Evolutionary conservation across 2,888 invertebrate genomes (phyloP).

Genomic region (Cordilura impudica): DNA sequence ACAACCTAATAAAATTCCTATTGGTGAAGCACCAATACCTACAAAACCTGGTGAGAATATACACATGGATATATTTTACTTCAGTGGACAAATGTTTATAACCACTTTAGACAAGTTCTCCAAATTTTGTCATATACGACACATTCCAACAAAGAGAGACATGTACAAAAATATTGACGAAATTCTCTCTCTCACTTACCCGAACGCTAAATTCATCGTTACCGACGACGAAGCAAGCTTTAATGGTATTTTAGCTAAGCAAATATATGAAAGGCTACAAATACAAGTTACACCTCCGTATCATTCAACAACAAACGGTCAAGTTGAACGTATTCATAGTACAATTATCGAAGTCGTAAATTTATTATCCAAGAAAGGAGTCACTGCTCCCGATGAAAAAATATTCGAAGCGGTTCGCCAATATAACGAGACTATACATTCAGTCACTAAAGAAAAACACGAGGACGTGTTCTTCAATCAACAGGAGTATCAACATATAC

Average conservation of each 20-base stretch:
- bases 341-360: slow-evolving; percentile 12
- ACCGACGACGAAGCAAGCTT: slow-evolving; percentile 4
- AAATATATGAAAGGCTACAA: no score
- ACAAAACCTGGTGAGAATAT: slow-evolving; percentile 22
- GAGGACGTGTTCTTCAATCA: no score
- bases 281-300: slow-evolving; percentile 11
- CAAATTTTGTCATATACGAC: background rate
- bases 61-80: slow-evolving; percentile 10
- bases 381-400: no score
- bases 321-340: no score
- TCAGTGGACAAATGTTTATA: slow-evolving; percentile 14
- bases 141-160: background rate
- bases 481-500: no score
- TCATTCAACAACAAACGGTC: slow-evolving; percentile 10
- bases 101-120: slow-evolving; percentile 18
- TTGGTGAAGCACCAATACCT: slow-evolving; percentile 18
- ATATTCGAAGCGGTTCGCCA: no score
- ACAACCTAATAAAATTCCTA: slow-evolving; percentile 17
- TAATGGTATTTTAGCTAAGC: slow-evolving; percentile 4
- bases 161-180: slow-evolving; percentile 27
- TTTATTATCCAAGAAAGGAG: no score
- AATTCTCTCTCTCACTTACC: slow-evolving; percentile 39
- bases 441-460: no score
- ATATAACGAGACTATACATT: no score
- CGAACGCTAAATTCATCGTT: slow-evolving; percentile 21